Evolutionary conservation across 2,888 invertebrate genomes (phyloP).

Genomic region (Corbicula japonica): DNA sequence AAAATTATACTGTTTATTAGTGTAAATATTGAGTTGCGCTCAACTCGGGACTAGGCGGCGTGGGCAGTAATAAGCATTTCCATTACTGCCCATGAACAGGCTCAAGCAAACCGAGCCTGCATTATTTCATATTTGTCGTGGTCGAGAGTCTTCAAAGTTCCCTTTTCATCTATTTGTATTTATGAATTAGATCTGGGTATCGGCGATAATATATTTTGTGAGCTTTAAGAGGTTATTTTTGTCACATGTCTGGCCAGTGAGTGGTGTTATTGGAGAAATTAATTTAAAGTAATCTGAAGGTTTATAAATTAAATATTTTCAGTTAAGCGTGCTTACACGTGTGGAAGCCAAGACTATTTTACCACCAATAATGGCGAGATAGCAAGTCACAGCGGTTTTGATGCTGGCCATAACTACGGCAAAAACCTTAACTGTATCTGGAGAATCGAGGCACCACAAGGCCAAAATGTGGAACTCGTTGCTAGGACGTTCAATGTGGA

Average conservation of each 20-base stretch:
- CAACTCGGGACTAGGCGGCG: no score
- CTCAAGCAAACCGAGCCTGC: no score
- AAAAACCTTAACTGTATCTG: conserved; percentile 58
- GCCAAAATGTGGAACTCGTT: conserved; percentile 49
- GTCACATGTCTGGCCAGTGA: background rate
- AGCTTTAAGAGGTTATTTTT: no score
- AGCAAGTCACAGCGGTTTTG: conserved; percentile 45
- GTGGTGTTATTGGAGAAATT: background rate
- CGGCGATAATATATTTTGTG: no score
- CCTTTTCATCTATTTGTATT: no score
- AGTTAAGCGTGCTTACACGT: conserved; percentile 34
- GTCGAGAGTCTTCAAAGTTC: no score
- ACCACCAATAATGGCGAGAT: conserved; percentile 45
- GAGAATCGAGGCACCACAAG: conserved; percentile 56
- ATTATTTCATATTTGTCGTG: no score
- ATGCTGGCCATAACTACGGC: conserved; percentile 54
- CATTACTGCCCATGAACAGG: no score
- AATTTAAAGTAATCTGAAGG: background rate
- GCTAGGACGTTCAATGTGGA: conserved; percentile 50
- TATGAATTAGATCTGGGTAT: no score
- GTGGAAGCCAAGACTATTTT: conserved; percentile 31
- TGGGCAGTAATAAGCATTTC: no score
- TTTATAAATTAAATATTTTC: background rate
- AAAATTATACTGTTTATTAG: no score
- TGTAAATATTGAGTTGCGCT: no score